These are phyloP conservation scores for Trilocha varians DNA, from an alignment of 2,888 invertebrate genomes.

Conservation along the genomic window DNA sequence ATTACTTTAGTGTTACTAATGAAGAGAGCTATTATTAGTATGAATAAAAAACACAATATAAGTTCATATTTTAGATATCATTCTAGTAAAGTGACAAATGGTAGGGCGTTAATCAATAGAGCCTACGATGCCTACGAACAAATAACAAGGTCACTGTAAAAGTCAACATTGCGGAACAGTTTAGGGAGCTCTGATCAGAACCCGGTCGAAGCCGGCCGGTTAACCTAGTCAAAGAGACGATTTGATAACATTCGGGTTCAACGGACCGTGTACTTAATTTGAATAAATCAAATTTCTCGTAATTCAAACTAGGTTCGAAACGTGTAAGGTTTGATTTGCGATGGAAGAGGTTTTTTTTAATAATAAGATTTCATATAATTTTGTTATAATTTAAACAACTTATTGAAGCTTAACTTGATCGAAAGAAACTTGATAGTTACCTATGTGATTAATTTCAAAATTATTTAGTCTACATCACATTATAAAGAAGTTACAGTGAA, in stretches of 20 bases:
- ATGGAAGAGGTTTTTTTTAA: neutral
- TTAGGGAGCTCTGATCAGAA: constrained; percentile 51
- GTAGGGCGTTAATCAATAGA: constrained; percentile 20
- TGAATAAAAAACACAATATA: too few species aligned
- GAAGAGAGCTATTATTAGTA: too few species aligned
- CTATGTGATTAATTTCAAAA: too few species aligned
- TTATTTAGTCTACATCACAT: too few species aligned
- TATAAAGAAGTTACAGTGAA: too few species aligned
- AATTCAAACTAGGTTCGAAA: constrained; percentile 26
- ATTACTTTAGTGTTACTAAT: too few species aligned
- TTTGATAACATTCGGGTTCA: constrained; percentile 49
- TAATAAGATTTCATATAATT: too few species aligned
- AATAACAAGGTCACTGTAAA: constrained; percentile 49
- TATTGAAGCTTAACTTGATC: too few species aligned
- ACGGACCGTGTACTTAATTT: constrained; percentile 48
- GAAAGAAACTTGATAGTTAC: too few species aligned
- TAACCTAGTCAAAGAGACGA: constrained; percentile 45
- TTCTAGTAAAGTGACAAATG: constrained; percentile 7
- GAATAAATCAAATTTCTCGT: constrained; percentile 54
- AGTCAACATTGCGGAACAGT: constrained; percentile 48
- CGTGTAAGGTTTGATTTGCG: constrained; percentile 4
- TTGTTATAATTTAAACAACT: too few species aligned
- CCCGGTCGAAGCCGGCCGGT: constrained; percentile 31
- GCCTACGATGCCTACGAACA: constrained; percentile 21
- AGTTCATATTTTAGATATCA: too few species aligned